Evolutionary conservation across 2,113 vertebrate species (phyloP), one percentile per base, ranked within the genome.

Genomic region (Oreochromis spilurus): DNA sequence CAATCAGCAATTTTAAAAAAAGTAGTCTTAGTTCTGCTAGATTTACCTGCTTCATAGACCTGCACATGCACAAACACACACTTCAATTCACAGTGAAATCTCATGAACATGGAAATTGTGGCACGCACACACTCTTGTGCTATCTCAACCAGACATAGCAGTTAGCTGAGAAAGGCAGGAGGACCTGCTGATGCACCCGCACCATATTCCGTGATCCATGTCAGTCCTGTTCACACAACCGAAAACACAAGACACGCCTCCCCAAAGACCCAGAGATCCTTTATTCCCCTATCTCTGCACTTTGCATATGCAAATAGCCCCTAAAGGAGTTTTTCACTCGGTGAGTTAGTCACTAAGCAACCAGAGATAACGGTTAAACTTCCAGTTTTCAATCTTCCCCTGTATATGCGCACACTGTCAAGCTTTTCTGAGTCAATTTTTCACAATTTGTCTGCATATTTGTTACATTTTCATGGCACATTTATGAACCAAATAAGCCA

Each of bases 251-350:
- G 86, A 87, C 55, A 89, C 84, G 52, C 88, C 81, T 53, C 85
- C 78, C 82, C 38, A 24, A 90, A 89, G 80, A 87, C 78, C 29
- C 75, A 36, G 16, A 87, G 65, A 91, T 70, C 89, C 85, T 91
- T 91, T 89, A 87, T 85, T 88, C 67, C 55, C 58, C 8, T 83
- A 83, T 91, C 86, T 78, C 55, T 70, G 77, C 31, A 82, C 72
- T 94, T 91, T 95, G 91, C 90, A 92, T 90, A 93, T 92, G 90
- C 87, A 92, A 93, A 93, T 88, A 83, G 4, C 21, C 48, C 86
- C 79, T 84, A 54, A 87, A 85, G 77, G 86, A 88, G 60, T 72
- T 83, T 45, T 60, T 43, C 17, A 26, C 65, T 89, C 36, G 62
- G 70, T 81, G 62, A 90, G 81, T 91, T 90, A 89, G 88, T 95